Conservation (phyloP, 2,113 vertebrate species). For the Limnothrissa miodon region DNA sequence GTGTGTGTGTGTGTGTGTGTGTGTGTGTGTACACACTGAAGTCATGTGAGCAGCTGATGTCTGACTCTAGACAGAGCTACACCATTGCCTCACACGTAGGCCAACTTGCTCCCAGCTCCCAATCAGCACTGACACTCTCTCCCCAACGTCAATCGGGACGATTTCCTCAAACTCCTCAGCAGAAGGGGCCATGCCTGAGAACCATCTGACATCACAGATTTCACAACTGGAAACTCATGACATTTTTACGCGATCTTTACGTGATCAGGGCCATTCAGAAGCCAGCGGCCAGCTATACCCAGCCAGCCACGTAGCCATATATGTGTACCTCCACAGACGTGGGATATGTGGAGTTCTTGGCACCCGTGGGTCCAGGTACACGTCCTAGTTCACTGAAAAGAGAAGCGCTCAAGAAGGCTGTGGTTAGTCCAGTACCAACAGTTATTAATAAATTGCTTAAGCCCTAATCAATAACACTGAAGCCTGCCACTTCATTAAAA, state of each 20-base stretch:
- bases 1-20: no score
- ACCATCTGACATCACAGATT: background rate
- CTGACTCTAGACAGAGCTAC: background rate
- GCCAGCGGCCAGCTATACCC: background rate
- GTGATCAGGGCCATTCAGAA: background rate
- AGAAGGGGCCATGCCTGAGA: background rate
- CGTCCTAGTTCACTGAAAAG: background rate
- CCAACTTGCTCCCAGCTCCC: background rate
- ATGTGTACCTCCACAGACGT: no score
- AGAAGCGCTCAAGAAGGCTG: background rate
- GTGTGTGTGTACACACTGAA: background rate
- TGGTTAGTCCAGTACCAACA: background rate
- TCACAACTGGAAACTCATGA: conserved; percentile 11
- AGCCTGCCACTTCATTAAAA: background rate
- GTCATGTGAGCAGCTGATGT: background rate
- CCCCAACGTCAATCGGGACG: background rate
- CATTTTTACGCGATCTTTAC: conserved; percentile 11
- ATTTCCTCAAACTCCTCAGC: background rate
- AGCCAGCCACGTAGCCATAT: no score
- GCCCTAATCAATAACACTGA: background rate
- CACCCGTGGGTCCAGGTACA: no score
- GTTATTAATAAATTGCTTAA: background rate
- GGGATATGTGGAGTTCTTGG: no score
- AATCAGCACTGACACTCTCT: background rate
- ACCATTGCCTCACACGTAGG: background rate